Percentiles rank a stretch among this genome's conserved stretches.
Evolutionary conservation across 2,888 invertebrate species (phyloP).

Genomic region (Cheiracanthium punctorium): DNA sequence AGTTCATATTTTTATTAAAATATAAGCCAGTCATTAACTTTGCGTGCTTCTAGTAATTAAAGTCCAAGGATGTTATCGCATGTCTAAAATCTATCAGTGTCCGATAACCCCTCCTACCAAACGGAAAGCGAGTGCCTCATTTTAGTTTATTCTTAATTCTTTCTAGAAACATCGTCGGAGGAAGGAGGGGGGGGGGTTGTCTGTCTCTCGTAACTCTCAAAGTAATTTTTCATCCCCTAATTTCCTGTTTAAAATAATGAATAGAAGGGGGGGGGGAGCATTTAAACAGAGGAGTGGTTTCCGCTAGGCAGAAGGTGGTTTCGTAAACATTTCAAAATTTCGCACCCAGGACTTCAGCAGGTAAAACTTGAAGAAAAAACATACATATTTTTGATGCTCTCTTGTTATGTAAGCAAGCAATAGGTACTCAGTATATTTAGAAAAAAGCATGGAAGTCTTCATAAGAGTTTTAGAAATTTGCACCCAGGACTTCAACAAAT

Average conservation of each 20-base stretch:
- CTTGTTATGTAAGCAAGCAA: no score
- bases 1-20: constrained; percentile 7
- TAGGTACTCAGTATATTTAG: no score
- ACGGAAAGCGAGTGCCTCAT: not conserved
- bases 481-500: no score
- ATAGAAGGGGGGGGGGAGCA: not conserved
- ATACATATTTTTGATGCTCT: no score
- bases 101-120: constrained; percentile 28
- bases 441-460: no score
- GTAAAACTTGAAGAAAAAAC: no score
- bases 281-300: constrained; percentile 51
- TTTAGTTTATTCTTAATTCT: not conserved
- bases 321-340: not conserved
- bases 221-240: not conserved
- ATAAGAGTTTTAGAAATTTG: no score
- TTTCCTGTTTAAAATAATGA: not conserved
- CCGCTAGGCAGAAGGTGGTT: constrained; percentile 33
- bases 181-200: no score
- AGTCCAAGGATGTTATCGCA: not conserved
- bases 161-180: no score
- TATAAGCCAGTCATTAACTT: not conserved
- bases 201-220: no score
- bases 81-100: constrained; percentile 43
- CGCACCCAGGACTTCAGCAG: no score
- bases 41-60: not conserved